These are phyloP conservation scores for Allacma fusca DNA, from an alignment of 2,888 invertebrate species.

Conservation along the genomic window DNA sequence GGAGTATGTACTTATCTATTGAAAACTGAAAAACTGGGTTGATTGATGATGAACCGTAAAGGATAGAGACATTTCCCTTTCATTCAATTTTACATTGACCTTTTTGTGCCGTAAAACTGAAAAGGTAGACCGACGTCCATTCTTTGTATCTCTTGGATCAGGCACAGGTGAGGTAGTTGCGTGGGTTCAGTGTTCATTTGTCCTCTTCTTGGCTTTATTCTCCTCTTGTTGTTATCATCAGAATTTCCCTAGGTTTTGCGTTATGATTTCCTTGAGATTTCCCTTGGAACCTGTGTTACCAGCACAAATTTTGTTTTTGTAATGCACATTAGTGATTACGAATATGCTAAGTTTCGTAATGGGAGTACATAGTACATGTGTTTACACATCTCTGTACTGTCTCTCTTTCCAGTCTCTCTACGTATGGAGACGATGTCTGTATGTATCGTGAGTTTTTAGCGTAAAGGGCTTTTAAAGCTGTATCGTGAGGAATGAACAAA, in stretches of 20 bases:
- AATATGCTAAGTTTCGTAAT: no score
- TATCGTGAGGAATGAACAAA: neutral
- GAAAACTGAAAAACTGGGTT: slow-evolving; percentile 17
- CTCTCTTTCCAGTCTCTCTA: no score
- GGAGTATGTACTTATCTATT: no score
- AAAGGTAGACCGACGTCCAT: slow-evolving; percentile 14
- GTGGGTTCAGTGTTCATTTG: neutral
- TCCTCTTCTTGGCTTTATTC: neutral
- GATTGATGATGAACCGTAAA: slow-evolving; percentile 26
- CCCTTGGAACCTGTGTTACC: neutral
- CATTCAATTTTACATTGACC: slow-evolving; percentile 21
- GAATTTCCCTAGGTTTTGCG: neutral
- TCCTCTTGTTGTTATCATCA: neutral
- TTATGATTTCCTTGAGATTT: neutral
- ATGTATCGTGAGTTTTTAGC: no score
- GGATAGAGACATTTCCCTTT: slow-evolving; percentile 32
- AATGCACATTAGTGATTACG: no score
- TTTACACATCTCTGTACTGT: no score
- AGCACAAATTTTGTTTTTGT: neutral
- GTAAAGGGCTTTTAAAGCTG: neutral
- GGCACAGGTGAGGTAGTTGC: neutral
- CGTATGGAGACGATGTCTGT: no score
- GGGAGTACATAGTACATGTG: no score
- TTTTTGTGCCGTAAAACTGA: slow-evolving; percentile 32
- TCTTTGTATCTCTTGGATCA: neutral